Evolutionary conservation across 2,113 vertebrate species (phyloP).

Genomic region (Lepus americanus): DNA sequence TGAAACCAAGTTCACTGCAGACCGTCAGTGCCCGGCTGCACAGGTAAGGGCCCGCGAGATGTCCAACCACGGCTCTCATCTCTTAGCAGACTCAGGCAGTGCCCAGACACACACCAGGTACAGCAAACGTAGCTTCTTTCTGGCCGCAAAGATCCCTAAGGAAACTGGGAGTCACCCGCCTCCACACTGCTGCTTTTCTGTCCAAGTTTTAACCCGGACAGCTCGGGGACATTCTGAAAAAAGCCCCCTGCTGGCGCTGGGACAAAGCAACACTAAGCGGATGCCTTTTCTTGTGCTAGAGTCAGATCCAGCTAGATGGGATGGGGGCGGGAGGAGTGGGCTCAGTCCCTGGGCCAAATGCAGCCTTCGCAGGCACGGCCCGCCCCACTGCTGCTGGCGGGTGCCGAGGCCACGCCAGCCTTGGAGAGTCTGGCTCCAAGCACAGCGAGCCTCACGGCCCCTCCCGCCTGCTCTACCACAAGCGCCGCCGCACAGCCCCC

Average conservation of each 20-base stretch:
- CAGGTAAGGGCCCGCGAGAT: background rate
- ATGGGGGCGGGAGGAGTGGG: background rate
- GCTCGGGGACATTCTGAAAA: background rate
- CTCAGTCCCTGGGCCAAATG: background rate
- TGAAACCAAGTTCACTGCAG: background rate
- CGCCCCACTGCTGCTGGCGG: background rate
- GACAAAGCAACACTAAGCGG: constrained; percentile 48
- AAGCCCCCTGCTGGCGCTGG: background rate
- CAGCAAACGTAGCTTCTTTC: background rate
- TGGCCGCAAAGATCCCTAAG: background rate
- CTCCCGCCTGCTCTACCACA: background rate
- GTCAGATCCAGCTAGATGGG: background rate
- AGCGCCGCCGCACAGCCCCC: background rate
- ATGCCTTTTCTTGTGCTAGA: constrained; percentile 3
- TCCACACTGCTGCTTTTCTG: background rate
- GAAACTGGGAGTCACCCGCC: background rate
- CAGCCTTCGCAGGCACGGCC: background rate
- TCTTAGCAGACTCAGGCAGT: constrained; percentile 16
- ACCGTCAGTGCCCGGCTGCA: background rate
- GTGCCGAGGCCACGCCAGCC: background rate
- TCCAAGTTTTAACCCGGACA: background rate
- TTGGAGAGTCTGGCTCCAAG: background rate
- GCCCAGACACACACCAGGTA: background rate
- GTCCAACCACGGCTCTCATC: background rate
- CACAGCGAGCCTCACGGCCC: background rate